Percentiles rank a stretch among this genome's conserved stretches.
These are phyloP conservation scores for Brachionus asplanchnoidis DNA, from an alignment of 1,140 invertebrate genomes.

Conservation along the genomic window DNA sequence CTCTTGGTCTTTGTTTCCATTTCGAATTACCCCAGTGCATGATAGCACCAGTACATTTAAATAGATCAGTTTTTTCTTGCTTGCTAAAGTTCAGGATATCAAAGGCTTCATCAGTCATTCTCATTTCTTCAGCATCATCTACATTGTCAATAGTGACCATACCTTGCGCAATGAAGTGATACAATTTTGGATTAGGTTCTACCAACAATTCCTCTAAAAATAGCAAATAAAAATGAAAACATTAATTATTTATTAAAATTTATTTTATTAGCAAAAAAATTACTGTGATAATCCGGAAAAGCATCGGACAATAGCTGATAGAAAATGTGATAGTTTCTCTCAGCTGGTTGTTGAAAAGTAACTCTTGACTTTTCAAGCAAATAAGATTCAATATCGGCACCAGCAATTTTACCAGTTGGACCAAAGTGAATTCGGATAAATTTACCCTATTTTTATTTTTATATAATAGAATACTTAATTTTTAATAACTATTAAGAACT, in stretches of 20 bases:
- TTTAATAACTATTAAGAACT: background rate
- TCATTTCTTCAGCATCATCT: conserved; percentile 91
- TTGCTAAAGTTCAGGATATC: too few relatives aligned
- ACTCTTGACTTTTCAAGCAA: conserved; percentile 99
- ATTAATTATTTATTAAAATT: too few relatives aligned
- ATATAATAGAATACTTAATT: background rate
- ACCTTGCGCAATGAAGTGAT: conserved; percentile 91
- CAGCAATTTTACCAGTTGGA: conserved; percentile 94
- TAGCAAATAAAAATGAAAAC: too few relatives aligned
- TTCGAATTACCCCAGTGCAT: too few relatives aligned
- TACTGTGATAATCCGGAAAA: conserved; percentile 56
- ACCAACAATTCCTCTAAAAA: conserved; percentile 73
- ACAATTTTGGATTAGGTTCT: conserved; percentile 74
- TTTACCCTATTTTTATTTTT: conserved; percentile 62
- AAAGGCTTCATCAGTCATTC: conserved; percentile 83
- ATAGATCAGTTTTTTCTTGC: too few relatives aligned
- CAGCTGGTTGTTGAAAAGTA: conserved; percentile 90
- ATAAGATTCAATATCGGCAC: conserved; percentile 99
- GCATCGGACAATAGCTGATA: conserved; percentile 98
- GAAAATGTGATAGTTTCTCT: conserved; percentile 99
- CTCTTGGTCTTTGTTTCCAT: too few relatives aligned
- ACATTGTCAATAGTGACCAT: conserved; percentile 90
- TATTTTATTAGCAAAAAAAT: conserved; percentile 62
- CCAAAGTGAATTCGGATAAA: conserved; percentile 99
- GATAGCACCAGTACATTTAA: too few relatives aligned